Percentiles rank a stretch among this genome's conserved stretches.
Evolutionary conservation across 2,797 vertebrate species (phyloP).

Genomic region (Coranthus polyacanthus): DNA sequence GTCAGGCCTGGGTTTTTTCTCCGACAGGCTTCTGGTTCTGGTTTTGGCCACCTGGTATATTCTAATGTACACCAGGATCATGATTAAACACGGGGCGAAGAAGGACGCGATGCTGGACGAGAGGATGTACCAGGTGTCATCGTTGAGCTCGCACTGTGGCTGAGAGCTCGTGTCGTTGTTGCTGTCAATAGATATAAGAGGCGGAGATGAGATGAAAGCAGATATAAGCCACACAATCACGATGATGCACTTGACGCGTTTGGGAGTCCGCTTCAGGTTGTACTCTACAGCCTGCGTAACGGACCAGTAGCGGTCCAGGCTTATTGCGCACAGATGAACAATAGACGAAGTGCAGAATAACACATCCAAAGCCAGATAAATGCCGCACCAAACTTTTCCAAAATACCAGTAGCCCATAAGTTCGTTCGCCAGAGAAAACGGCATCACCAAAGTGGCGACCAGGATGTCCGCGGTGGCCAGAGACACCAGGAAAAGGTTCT

Average conservation of each 20-base stretch:
- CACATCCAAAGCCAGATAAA: slow-evolving; percentile 94
- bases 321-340: slow-evolving; percentile 95
- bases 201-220: slow-evolving; percentile 92
- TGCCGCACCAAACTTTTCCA: slow-evolving; percentile 93
- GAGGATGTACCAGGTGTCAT: slow-evolving; percentile 96
- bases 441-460: slow-evolving; percentile 95
- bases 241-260: slow-evolving; percentile 91
- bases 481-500: slow-evolving; percentile 95
- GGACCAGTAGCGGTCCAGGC: slow-evolving; percentile 95
- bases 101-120: slow-evolving; percentile 93
- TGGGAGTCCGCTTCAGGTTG: slow-evolving; percentile 92
- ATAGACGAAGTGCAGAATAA: slow-evolving; percentile 96
- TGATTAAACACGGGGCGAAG: slow-evolving; percentile 94
- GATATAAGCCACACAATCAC: slow-evolving; percentile 93
- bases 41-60: slow-evolving; percentile 96
- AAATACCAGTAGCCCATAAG: slow-evolving; percentile 97
- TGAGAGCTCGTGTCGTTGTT: slow-evolving; percentile 78
- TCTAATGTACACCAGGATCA: slow-evolving; percentile 93
- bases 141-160: slow-evolving; percentile 92
- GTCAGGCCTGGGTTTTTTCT: slow-evolving; percentile 83
- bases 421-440: slow-evolving; percentile 94
- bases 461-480: slow-evolving; percentile 95
- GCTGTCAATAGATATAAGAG: slow-evolving; percentile 89
- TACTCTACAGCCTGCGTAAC: slow-evolving; percentile 95
- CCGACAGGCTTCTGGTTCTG: slow-evolving; percentile 90